Evolutionary conservation across 2,113 vertebrate species (phyloP), one percentile per base, ranked within the genome.

Genomic region (Atractosteus spatula): DNA sequence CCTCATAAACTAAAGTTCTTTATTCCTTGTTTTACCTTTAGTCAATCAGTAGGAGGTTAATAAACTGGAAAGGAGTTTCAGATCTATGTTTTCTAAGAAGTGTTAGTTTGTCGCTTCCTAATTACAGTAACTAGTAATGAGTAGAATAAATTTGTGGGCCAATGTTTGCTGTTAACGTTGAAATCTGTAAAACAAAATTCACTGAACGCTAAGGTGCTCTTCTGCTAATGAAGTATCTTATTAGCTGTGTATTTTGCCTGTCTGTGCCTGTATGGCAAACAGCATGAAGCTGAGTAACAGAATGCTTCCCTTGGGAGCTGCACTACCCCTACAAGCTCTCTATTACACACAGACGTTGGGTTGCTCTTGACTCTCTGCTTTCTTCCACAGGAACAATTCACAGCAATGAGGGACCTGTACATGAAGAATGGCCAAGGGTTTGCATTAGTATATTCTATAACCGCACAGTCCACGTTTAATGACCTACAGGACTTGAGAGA

Each of bases 381-480:
- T 16, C 79, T 83, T 73, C 47, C 84, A 51, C 80, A 94, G 92
- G 92, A 94, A 81, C 93, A 94, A 81, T 94, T 94, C 84, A 94
- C 93, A 84, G 93, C 93, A 44, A 94, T 94, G 93, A 90, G 93
- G 81, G 92, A 94, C 84, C 88, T 94, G 56, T 94, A 93, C 85
- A 94, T 94, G 93, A 94, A 94, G 82, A 94, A 94, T 51, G 93
- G 93, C 77, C 92, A 94, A 87, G 93, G 93, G 77, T 94, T 94
- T 88, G 93, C 92, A 64, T 91, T 94, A 89, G 93, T 94, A 82
- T 94, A 94, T 85, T 94, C 93, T 82, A 94, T 94, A 83, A 94
- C 93, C 80, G 93, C 93, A 81, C 93, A 94, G 81, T 94, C 93
- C 45, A 94, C 93, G 0, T 94, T 94, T 89, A 94, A 94, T 76